These are phyloP conservation scores for Physeter macrocephalus DNA, from an alignment of 2,113 vertebrate species.

Conservation along the genomic window DNA sequence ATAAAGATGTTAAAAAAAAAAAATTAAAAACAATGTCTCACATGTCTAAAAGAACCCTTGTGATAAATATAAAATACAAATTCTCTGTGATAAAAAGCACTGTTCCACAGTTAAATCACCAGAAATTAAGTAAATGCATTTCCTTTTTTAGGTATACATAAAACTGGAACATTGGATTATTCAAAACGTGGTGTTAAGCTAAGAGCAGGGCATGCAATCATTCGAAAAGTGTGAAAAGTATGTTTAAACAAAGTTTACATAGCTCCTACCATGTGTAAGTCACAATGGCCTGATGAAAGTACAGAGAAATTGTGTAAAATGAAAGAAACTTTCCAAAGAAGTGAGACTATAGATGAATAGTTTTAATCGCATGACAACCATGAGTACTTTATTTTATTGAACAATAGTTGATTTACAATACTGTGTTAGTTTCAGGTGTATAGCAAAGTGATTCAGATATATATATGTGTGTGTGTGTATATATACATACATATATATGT, in stretches of 20 bases:
- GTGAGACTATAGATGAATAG: background rate
- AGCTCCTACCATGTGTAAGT: background rate
- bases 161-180: background rate
- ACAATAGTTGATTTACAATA: background rate
- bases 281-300: background rate
- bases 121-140: background rate
- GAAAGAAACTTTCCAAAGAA: background rate
- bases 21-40: background rate
- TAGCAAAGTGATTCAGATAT: background rate
- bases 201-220: background rate
- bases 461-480: background rate
- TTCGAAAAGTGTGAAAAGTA: background rate
- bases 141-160: background rate
- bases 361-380: background rate
- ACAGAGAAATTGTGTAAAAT: background rate
- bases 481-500: background rate
- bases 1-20: too few relatives aligned
- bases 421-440: background rate
- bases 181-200: background rate
- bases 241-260: background rate
- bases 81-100: background rate
- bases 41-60: background rate
- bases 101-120: background rate
- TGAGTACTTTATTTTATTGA: background rate
- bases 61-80: background rate